Percentiles rank a stretch among this genome's conserved stretches.
These are phyloP conservation scores for Rotaria macrura DNA, from an alignment of 2,888 invertebrate genomes.

Conservation along the genomic window DNA sequence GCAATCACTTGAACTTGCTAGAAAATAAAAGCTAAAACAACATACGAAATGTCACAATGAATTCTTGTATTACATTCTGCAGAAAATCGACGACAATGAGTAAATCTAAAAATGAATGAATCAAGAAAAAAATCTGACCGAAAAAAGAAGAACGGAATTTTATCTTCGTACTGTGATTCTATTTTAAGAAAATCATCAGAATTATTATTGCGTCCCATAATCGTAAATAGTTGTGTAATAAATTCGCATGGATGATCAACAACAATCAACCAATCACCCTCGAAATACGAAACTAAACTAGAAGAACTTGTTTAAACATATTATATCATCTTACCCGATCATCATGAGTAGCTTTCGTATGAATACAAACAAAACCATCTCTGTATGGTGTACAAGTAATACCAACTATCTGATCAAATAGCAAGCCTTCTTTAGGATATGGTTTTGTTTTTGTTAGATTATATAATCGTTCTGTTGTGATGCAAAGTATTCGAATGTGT, in stretches of 20 bases:
- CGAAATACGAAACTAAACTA: not conserved
- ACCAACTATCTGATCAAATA: not conserved
- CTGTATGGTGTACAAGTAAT: not conserved
- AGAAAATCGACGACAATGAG: not conserved
- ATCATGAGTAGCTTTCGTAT: not conserved
- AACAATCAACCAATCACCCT: not conserved
- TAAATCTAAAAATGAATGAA: not conserved
- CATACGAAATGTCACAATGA: not conserved
- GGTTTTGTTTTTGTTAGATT: not conserved
- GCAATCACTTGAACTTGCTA: not conserved
- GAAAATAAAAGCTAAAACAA: not conserved
- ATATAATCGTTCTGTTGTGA: not conserved
- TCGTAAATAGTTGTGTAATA: not conserved
- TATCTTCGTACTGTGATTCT: not conserved
- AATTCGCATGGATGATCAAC: slow-evolving; percentile 5
- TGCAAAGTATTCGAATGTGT: not conserved
- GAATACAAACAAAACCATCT: slow-evolving; percentile 10
- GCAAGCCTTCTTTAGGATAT: not conserved
- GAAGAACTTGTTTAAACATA: not conserved
- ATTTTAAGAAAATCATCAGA: not conserved
- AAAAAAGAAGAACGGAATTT: not conserved
- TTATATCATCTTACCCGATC: not conserved
- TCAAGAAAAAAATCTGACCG: not conserved
- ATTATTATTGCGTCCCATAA: not conserved
- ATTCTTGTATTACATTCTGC: not conserved